A percentile compares a stretch with the other conserved stretches of the same genome.
phyloP scores from a whole-genome alignment of 2,888 invertebrate genomes.

The Crepidodera aurea region DNA sequence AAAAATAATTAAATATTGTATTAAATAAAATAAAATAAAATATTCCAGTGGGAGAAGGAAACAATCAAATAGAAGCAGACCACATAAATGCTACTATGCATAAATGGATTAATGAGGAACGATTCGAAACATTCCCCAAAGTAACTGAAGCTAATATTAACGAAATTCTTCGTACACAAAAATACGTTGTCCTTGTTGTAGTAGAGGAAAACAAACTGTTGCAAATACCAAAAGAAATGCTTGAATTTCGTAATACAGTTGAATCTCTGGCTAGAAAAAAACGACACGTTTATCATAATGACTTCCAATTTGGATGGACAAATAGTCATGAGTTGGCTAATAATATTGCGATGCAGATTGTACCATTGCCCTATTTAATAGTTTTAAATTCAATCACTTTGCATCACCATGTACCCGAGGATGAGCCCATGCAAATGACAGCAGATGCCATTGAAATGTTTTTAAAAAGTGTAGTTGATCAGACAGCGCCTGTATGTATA shows the following conservation, averaged over 20 bases:
- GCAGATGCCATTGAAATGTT: conserved; percentile 76
- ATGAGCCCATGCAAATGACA: conserved; percentile 52
- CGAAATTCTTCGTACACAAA: conserved; percentile 83
- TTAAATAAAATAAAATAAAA: too few species aligned
- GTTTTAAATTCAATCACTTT: conserved; percentile 92
- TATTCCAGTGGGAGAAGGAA: conserved; percentile 50
- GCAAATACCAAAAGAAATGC: conserved; percentile 80
- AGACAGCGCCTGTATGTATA: conserved; percentile 75
- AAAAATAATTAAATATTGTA: too few species aligned
- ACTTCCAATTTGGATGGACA: conserved; percentile 95
- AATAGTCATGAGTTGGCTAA: conserved; percentile 90
- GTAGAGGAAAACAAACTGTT: conserved; percentile 87
- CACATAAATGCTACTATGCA: conserved; percentile 76
- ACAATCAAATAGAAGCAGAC: conserved; percentile 57
- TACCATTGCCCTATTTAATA: conserved; percentile 62
- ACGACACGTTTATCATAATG: conserved; percentile 79
- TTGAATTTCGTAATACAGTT: conserved; percentile 81
- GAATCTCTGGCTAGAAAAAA: conserved; percentile 74
- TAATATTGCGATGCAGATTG: conserved; percentile 83
- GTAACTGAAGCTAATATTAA: conserved; percentile 84
- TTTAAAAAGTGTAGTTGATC: conserved; percentile 78
- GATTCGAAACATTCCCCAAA: conserved; percentile 89
- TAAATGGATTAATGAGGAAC: conserved; percentile 88
- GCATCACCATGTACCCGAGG: conserved; percentile 89
- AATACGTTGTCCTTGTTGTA: conserved; percentile 86